Evolutionary conservation across 2,888 invertebrate species (phyloP).

Genomic region (Tethea ocularis): DNA sequence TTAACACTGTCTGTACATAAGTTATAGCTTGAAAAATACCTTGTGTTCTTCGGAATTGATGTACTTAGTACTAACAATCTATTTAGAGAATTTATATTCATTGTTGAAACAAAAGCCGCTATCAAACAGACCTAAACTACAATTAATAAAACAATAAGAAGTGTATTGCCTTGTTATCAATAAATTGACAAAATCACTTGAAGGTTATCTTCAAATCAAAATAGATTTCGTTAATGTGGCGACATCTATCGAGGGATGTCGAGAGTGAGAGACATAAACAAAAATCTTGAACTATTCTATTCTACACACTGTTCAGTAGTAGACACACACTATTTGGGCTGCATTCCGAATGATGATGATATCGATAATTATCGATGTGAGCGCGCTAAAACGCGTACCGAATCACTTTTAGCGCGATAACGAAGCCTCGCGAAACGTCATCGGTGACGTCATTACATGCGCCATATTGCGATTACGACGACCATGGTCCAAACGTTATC

Average conservation of each 20-base stretch:
- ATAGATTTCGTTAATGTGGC: slow-evolving; percentile 60
- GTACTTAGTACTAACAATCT: slow-evolving; percentile 63
- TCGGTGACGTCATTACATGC: too few species aligned
- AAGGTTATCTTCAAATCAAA: slow-evolving; percentile 75
- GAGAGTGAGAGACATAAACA: slow-evolving; percentile 35
- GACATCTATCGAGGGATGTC: slow-evolving; percentile 64
- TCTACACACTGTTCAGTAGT: too few species aligned
- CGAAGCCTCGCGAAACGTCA: too few species aligned
- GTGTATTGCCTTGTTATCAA: slow-evolving; percentile 69
- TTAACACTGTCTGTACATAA: slow-evolving; percentile 34
- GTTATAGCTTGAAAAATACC: slow-evolving; percentile 45
- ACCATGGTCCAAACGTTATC: too few species aligned
- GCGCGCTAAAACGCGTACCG: too few species aligned
- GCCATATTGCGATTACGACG: too few species aligned
- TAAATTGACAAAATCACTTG: slow-evolving; percentile 79
- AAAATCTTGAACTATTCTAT: too few species aligned
- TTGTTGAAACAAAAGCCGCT: slow-evolving; percentile 31
- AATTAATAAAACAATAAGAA: slow-evolving; percentile 42
- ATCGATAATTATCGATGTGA: too few species aligned
- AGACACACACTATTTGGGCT: too few species aligned
- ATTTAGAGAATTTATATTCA: slow-evolving; percentile 71
- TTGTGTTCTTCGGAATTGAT: slow-evolving; percentile 65
- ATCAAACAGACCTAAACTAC: slow-evolving; percentile 34
- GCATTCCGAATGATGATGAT: too few species aligned
- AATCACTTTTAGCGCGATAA: too few species aligned